Conservation (phyloP, 1,140 invertebrate species). For the Zaprionus taronus region DNA sequence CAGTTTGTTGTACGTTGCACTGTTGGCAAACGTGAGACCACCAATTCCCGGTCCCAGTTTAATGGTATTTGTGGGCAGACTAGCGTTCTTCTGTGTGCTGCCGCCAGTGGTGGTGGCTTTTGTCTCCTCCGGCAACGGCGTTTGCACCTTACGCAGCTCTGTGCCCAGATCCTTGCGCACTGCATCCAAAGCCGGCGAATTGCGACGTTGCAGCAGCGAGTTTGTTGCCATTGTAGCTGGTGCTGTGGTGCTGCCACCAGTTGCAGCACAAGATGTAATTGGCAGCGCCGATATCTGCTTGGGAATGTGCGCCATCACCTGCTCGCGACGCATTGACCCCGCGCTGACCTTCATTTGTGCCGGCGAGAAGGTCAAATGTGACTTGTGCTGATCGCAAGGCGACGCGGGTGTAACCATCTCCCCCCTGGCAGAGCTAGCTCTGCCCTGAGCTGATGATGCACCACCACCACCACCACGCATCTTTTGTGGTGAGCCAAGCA, state of each 20-base stretch:
- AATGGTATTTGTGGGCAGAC: constrained; percentile 69
- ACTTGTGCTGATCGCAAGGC: constrained; percentile 85
- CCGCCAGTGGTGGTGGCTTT: constrained; percentile 25
- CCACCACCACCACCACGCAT: constrained; percentile 61
- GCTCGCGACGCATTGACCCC: constrained; percentile 72
- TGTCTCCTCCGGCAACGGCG: constrained; percentile 42
- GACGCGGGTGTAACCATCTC: constrained; percentile 55
- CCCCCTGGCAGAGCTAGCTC: constrained; percentile 12
- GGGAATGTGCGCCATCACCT: constrained; percentile 86
- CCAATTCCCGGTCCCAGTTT: constrained; percentile 82
- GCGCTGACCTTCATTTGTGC: constrained; percentile 86
- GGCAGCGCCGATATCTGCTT: constrained; percentile 85
- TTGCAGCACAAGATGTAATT: constrained; percentile 54
- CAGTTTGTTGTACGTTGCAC: constrained; percentile 77
- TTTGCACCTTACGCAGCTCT: constrained; percentile 65
- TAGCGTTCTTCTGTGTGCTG: constrained; percentile 29
- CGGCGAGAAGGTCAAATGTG: constrained; percentile 88
- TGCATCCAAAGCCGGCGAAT: constrained; percentile 68
- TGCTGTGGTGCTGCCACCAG: constrained; percentile 48
- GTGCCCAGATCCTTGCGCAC: constrained; percentile 76
- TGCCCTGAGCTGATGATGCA: constrained; percentile 32
- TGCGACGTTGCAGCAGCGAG: constrained; percentile 68
- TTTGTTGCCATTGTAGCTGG: constrained; percentile 75
- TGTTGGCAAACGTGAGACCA: constrained; percentile 83
- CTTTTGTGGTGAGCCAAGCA: constrained; percentile 59